Evolutionary conservation across 2,113 vertebrate genomes (phyloP), one percentile per base, ranked within the genome.

Genomic region (Gopherus flavomarginatus): DNA sequence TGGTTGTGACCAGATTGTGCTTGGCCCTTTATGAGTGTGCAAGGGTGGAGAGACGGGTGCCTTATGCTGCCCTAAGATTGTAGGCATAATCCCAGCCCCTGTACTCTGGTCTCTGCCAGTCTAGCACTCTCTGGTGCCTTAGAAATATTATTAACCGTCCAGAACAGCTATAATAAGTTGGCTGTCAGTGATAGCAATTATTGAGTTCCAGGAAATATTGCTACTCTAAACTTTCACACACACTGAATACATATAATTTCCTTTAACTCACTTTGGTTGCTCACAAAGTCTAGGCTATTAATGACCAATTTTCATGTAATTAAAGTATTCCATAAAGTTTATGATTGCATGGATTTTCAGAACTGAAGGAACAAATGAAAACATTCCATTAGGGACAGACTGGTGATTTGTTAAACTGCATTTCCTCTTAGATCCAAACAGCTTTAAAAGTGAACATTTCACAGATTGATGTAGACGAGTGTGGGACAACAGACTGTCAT

Each of bases 391-490:
- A 50, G 21, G 14, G 53, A 11, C 24, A 65, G 75, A 42, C 11
- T 13, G 10, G 4, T 56, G 56, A 89, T 79, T 79, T 91, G 62
- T 81, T 56, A 22, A 85, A 86, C 56, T 95, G 14, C 83, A 1
- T 95, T 94, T 92, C 84, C 75, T 93, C 31, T 81, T 92, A 99
- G 99, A 98, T 99, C 69, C 99, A 99, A 96, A 98, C 98, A 5
- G 98, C 98, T 96, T 98, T 99, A 86, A 98, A 98, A 57, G 78
- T 98, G 87, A 98, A 97, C 47, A 86, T 99, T 81, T 98, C 97
- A 57, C 99, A 99, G 88, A 97, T 99, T 1, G 98, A 98, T 1
- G 96, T 98, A 3, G 99, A 99, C 2, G 99, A 99, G 97, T 99
- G 99, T 91, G 96, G 97, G 7, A 93, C 81, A 0, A 96, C 98